Percentiles rank a stretch among this genome's conserved stretches.
Conservation (phyloP, 2,888 invertebrate species). For the Neoascia interrupta region DNA sequence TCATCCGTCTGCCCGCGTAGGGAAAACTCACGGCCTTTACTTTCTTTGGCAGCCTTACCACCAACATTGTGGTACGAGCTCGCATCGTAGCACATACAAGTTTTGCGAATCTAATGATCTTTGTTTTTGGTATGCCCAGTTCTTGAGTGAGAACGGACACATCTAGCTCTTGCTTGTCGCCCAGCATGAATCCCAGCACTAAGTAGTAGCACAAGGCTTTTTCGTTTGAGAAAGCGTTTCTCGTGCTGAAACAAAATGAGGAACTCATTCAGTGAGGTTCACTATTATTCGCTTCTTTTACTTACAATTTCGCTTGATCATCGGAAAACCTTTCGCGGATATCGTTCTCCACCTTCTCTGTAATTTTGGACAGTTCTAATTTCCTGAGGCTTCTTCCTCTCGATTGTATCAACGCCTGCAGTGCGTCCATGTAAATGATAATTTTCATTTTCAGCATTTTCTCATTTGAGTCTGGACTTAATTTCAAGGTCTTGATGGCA, state of each 20-base stretch:
- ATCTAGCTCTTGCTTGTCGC: conserved; percentile 74
- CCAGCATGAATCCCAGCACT: conserved; percentile 74
- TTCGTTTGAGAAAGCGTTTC: conserved; percentile 74
- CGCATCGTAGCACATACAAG: conserved; percentile 73
- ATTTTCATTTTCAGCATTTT: conserved; percentile 74
- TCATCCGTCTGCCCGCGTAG: conserved; percentile 7
- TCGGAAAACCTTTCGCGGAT: conserved; percentile 76
- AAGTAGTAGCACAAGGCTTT: conserved; percentile 77
- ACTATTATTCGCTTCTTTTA: neutral
- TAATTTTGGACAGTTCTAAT: conserved; percentile 75
- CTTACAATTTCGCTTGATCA: conserved; percentile 70
- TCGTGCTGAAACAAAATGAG: conserved; percentile 69
- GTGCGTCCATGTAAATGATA: conserved; percentile 77
- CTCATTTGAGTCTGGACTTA: conserved; percentile 7
- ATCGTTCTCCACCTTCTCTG: conserved; percentile 78
- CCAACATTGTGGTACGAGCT: conserved; percentile 70
- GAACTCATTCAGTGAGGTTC: neutral
- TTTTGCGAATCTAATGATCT: conserved; percentile 74
- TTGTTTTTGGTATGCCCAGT: conserved; percentile 73
- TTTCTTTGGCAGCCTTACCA: conserved; percentile 73
- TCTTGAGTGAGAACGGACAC: conserved; percentile 72
- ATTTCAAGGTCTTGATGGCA: conserved; percentile 33
- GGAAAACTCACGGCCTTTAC: conserved; percentile 70
- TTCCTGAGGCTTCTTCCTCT: conserved; percentile 71
- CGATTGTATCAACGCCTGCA: conserved; percentile 74